phyloP scores from a whole-genome alignment of 2,113 vertebrate species.

The Aptenodytes forsteri region DNA sequence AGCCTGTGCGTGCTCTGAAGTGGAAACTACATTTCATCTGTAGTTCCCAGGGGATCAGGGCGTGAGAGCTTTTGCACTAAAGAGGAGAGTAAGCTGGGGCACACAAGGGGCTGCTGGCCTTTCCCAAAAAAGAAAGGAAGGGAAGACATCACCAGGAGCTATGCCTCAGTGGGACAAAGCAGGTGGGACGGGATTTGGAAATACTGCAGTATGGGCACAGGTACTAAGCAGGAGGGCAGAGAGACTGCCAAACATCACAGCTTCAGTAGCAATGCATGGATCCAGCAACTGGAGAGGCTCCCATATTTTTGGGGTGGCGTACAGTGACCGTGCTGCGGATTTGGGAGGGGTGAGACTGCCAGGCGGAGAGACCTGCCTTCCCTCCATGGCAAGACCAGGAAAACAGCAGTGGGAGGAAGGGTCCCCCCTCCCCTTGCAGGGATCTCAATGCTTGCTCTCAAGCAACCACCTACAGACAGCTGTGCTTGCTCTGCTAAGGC shows the following conservation, averaged over 20 bases:
- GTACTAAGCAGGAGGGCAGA: not conserved
- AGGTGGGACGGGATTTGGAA: not conserved
- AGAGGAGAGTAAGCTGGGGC: not conserved
- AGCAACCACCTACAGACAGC: not conserved
- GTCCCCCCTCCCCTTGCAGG: not conserved
- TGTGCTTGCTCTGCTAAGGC: not conserved
- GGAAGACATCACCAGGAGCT: not conserved
- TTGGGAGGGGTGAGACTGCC: not conserved
- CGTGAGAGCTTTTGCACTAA: not conserved
- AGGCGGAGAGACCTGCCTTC: not conserved
- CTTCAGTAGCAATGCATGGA: not conserved
- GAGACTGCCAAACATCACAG: not conserved
- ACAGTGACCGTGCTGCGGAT: not conserved
- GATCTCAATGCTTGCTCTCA: not conserved
- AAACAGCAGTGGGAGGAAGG: not conserved
- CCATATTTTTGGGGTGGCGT: accelerated
- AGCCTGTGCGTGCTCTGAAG: not conserved
- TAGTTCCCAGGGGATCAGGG: not conserved
- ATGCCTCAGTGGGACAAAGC: not conserved
- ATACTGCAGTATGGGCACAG: not conserved
- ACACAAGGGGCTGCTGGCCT: not conserved
- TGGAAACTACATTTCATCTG: not conserved
- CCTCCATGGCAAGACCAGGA: not conserved
- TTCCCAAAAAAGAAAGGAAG: not conserved
- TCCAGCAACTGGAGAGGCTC: not conserved